Evolutionary conservation across 1,140 invertebrate species (phyloP).

Genomic region (Drosophila azteca): DNA sequence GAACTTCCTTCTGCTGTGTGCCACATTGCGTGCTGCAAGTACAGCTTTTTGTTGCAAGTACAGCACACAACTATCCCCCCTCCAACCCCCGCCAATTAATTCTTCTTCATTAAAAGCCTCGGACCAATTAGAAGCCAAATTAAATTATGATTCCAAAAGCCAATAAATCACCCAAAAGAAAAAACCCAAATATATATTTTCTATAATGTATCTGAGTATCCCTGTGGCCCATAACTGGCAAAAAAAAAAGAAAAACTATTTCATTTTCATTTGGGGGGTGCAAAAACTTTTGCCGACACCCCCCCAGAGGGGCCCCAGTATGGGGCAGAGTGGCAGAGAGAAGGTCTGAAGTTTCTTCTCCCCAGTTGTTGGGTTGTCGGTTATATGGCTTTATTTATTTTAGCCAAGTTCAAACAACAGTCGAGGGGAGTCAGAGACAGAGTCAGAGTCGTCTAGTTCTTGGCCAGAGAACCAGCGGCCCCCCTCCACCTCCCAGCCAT

Average conservation of each 20-base stretch:
- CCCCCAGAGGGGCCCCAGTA: constrained; percentile 32
- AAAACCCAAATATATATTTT: not conserved
- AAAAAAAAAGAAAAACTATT: constrained; percentile 68
- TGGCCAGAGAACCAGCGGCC: constrained; percentile 11
- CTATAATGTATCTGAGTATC: constrained; percentile 28
- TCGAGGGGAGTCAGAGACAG: constrained; percentile 43
- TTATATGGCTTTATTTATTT: constrained; percentile 82
- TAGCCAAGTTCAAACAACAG: constrained; percentile 76
- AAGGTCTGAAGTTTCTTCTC: constrained; percentile 21
- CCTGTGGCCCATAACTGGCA: no score
- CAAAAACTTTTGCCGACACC: constrained; percentile 68
- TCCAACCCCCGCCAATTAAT: constrained; percentile 8
- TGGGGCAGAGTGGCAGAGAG: not conserved
- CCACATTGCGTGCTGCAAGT: constrained; percentile 42
- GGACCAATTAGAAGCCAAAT: constrained; percentile 53
- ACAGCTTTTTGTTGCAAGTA: no score
- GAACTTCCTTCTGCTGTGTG: constrained; percentile 9
- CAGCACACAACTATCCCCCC: no score
- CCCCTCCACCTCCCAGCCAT: no score
- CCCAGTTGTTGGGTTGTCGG: constrained; percentile 42
- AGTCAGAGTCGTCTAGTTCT: constrained; percentile 55
- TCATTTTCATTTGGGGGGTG: constrained; percentile 63
- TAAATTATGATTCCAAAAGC: constrained; percentile 67
- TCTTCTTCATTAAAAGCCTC: constrained; percentile 27
- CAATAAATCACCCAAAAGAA: constrained; percentile 37